Conservation (phyloP, 2,113 vertebrate genomes). For the Merops nubicus region DNA sequence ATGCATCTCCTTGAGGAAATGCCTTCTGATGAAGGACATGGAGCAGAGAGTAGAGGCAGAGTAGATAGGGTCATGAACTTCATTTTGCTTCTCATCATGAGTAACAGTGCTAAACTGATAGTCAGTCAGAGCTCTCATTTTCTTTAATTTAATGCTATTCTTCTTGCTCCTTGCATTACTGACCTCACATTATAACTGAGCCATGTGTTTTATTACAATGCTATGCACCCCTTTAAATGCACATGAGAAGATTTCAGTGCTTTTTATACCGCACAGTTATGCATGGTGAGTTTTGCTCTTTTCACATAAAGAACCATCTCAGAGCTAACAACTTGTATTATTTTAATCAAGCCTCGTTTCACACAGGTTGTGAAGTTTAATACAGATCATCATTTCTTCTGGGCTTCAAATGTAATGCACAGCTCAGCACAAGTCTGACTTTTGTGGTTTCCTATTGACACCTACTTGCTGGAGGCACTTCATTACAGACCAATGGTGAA, state of each 20-base stretch:
- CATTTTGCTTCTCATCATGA: slow-evolving; percentile 58
- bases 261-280: not conserved
- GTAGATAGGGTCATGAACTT: slow-evolving; percentile 56
- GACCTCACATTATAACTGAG: slow-evolving; percentile 49
- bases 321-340: slow-evolving; percentile 38
- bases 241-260: not conserved
- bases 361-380: slow-evolving; percentile 20
- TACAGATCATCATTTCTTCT: not conserved
- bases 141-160: slow-evolving; percentile 65
- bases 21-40: slow-evolving; percentile 41
- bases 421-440: slow-evolving; percentile 19
- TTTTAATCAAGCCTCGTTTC: slow-evolving; percentile 54
- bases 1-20: slow-evolving; percentile 60
- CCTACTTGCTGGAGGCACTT: not conserved
- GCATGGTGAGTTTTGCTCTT: slow-evolving; percentile 12
- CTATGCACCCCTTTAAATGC: slow-evolving; percentile 53
- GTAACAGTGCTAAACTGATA: slow-evolving; percentile 66
- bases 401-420: not conserved
- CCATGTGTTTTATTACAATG: slow-evolving; percentile 37
- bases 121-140: slow-evolving; percentile 62
- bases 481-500: not conserved
- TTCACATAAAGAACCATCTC: slow-evolving; percentile 7
- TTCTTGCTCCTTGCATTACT: slow-evolving; percentile 60
- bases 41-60: slow-evolving; percentile 35
- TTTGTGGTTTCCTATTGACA: not conserved